These are phyloP conservation scores for Lepidocyrtinus sp. DNA, from an alignment of 2,888 invertebrate species.

Conservation along the genomic window DNA sequence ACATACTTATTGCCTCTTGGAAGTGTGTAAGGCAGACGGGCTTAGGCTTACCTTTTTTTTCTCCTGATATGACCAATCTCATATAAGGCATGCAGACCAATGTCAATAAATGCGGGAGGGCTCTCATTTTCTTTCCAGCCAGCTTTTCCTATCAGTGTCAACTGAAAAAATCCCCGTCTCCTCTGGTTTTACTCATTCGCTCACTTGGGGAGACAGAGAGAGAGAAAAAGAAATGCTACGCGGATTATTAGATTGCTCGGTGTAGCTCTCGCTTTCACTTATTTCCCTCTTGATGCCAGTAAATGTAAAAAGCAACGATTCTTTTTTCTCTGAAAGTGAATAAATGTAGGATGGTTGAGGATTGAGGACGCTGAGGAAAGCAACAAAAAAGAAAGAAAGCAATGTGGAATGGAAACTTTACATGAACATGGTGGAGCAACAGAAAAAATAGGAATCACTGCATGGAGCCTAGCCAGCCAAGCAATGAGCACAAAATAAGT, in stretches of 20 bases:
- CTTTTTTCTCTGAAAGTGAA: too few relatives aligned
- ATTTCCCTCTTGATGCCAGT: neutral
- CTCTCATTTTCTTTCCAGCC: constrained; percentile 47
- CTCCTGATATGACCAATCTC: neutral
- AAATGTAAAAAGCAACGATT: neutral
- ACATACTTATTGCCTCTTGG: neutral
- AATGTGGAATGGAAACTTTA: neutral
- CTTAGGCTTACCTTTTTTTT: neutral
- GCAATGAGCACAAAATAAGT: constrained; percentile 48
- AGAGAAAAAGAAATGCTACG: constrained; percentile 22
- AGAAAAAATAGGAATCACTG: constrained; percentile 47
- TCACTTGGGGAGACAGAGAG: constrained; percentile 33
- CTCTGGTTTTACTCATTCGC: constrained; percentile 59
- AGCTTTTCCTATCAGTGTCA: constrained; percentile 60
- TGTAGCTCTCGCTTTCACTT: constrained; percentile 54
- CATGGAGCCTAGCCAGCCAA: constrained; percentile 40
- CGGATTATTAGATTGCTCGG: constrained; percentile 58
- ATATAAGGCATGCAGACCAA: constrained; percentile 24
- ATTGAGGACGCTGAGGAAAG: neutral
- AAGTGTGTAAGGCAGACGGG: neutral
- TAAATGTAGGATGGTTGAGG: neutral
- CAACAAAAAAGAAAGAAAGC: neutral
- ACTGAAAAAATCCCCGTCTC: constrained; percentile 57
- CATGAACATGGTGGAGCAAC: constrained; percentile 16
- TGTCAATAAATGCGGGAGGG: constrained; percentile 57